These are phyloP conservation scores for Hydrophis major DNA, from an alignment of 2,797 vertebrate genomes.

Conservation along the genomic window DNA sequence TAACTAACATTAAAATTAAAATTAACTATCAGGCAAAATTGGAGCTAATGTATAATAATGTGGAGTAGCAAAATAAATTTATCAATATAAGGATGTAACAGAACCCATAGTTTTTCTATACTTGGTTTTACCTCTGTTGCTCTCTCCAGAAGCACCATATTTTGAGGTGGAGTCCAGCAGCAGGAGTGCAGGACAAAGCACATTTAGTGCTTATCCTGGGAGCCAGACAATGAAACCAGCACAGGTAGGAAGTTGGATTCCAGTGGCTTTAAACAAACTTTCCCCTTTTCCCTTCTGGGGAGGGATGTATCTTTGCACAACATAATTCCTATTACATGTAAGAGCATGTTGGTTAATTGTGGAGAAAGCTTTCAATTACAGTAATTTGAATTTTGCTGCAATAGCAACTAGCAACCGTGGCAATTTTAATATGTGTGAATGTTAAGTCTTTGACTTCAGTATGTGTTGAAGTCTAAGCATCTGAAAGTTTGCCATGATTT, in stretches of 20 bases:
- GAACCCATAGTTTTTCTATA: background rate
- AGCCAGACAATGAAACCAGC: background rate
- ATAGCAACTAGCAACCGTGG: background rate
- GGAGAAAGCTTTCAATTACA: background rate
- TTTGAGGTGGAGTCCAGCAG: slow-evolving; percentile 3
- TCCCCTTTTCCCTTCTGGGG: background rate
- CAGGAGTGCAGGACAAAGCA: background rate
- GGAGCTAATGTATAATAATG: background rate
- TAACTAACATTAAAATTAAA: no score
- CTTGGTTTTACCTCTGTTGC: background rate
- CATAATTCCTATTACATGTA: background rate
- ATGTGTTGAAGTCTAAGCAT: background rate
- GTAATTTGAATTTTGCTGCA: background rate
- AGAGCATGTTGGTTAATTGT: background rate
- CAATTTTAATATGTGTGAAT: background rate
- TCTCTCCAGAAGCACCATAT: slow-evolving; percentile 1
- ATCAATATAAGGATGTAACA: background rate
- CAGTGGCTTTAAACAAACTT: background rate
- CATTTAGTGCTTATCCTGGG: background rate
- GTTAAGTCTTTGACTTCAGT: background rate
- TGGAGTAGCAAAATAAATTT: background rate
- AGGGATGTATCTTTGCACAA: background rate
- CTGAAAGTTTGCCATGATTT: background rate
- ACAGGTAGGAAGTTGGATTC: background rate
- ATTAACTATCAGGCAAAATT: background rate